Base-by-base conservation (phyloP, 2,113 vertebrate species). In the Notarius lentiginosus region DNA sequence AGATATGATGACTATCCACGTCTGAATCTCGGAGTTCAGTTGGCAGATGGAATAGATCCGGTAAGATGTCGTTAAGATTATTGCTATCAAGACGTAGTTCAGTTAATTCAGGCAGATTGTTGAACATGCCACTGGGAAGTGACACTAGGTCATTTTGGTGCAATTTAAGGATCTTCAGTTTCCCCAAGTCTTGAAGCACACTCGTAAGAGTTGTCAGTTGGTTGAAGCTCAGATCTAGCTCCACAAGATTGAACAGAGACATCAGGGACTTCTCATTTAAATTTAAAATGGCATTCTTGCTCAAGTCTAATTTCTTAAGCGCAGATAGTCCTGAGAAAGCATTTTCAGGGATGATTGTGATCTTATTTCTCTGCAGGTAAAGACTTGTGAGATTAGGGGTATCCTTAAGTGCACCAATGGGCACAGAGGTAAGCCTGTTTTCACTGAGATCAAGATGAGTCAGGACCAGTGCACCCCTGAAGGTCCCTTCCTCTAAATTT, bases 71-170 rank as follows among this genome's bases (percentile, higher is more conserved):
- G 7, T 77, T 90, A 85, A 94, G 90, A 20, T 90, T 89, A 56
- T 95, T 95, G 49, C 49, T 84, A 24, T 93, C 91, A 66, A 95
- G 83, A 12, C 89, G 90, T n/a, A 95, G 87, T 9, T 92, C 91
- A 17, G 18, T 72, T 76, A 95, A 80, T 2, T 49, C 83, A 9
- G 22, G 90, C 72, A 94, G 27, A 86, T 90, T 85, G 1, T 85
- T 87, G 56, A 95, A 94, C 20, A 91, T 15, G 6, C 66, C 87
- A 0, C 1, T 66, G 1, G 93, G 90, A 70, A 95, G 90, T 17
- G 75, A 89, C 6, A 10, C 86, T 49, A 95, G 86, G 7, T 12
- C 20, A 82, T 94, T 95, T n/a, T 66, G 87, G 88, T 92, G 93
- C 49, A 94, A 58, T 86, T 94, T 92, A 20, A 95, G 91, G 0